These are phyloP conservation scores for Netelia virgata DNA, from an alignment of 2,888 invertebrate species.

Conservation along the genomic window DNA sequence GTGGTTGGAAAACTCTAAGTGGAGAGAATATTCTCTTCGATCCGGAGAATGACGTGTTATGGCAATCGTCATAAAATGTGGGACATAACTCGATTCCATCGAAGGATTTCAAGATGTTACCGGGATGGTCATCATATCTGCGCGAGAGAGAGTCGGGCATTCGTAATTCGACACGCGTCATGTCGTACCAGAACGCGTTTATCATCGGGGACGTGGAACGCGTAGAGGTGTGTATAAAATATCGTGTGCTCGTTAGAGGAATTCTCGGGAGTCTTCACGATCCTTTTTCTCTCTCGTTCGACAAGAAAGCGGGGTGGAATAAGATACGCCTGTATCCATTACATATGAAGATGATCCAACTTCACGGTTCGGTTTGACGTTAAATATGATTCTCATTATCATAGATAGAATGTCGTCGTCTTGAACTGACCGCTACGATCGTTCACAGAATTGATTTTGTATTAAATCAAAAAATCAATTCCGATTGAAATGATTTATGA, in stretches of 20 bases:
- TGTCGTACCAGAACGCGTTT: constrained; percentile 55
- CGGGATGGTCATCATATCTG: constrained; percentile 34
- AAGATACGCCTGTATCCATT: constrained; percentile 37
- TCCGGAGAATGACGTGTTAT: neutral
- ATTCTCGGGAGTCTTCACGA: constrained; percentile 32
- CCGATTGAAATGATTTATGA: too few relatives aligned
- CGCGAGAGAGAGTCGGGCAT: constrained; percentile 34
- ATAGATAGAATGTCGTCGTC: constrained; percentile 8
- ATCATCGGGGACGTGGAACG: constrained; percentile 54
- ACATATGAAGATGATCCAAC: constrained; percentile 33
- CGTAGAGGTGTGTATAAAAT: constrained; percentile 19
- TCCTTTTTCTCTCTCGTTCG: constrained; percentile 23
- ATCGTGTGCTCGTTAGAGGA: constrained; percentile 42
- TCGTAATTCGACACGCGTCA: constrained; percentile 58
- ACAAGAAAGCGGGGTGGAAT: constrained; percentile 33
- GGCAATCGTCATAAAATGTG: neutral
- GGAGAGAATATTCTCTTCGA: too few relatives aligned
- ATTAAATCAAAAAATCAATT: too few relatives aligned
- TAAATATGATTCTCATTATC: constrained; percentile 37
- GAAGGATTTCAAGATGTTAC: neutral
- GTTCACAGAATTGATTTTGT: neutral
- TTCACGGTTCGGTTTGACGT: constrained; percentile 20
- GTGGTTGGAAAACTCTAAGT: too few relatives aligned
- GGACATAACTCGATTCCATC: constrained; percentile 16
- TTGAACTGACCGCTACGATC: neutral